Evolutionary conservation across 2,113 vertebrate species (phyloP), one percentile per base, ranked within the genome.

Genomic region (Brachionichthys hirsutus): DNA sequence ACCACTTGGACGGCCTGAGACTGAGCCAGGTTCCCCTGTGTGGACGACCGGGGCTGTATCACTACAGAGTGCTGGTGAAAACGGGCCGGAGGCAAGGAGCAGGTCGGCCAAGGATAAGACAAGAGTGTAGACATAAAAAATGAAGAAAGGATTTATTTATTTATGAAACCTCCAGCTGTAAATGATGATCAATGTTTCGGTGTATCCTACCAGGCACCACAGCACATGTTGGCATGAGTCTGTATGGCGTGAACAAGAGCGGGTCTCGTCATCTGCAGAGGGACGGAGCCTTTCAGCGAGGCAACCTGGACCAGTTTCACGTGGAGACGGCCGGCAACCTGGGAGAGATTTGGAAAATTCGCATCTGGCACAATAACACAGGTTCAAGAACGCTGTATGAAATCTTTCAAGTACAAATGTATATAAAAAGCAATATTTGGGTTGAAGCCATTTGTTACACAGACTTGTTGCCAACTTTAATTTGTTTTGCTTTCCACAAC

Each of bases 351-450:
- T 92, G 91, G 92, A 94, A 94, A 83, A 92, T 94, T 30, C 85
- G 85, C 38, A 80, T 93, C 58, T 94, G 92, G 93, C 93, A 94
- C 36, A 92, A 94, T 69, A 93, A 93, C 79, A 94, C 93, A 66
- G 93, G 92, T 93, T 71, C 14, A 16, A 16, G n/a, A 10, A 44
- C 9, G 8, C 14, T 15, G 20, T 1, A 45, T 18, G 16, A 40
- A 40, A 40, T 10, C 12, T 13, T 40, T n/a, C n/a, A n/a, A n/a
- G n/a, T 9, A 12, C 1, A 13, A 11, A 40, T 40, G 9, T 6
- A 30, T 30, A 30, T 30, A 3, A 30, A 30, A 30, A 30, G 4
- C 24, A 2, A 30, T 30, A 4, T n/a, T 30, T 2, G 24, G 24
- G 8, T 30, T 30, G 24, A 8, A 6, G 3, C 1, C 24, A 30